These are phyloP conservation scores for Mastomys coucha DNA, from an alignment of 2,113 vertebrate genomes.

Conservation along the genomic window DNA sequence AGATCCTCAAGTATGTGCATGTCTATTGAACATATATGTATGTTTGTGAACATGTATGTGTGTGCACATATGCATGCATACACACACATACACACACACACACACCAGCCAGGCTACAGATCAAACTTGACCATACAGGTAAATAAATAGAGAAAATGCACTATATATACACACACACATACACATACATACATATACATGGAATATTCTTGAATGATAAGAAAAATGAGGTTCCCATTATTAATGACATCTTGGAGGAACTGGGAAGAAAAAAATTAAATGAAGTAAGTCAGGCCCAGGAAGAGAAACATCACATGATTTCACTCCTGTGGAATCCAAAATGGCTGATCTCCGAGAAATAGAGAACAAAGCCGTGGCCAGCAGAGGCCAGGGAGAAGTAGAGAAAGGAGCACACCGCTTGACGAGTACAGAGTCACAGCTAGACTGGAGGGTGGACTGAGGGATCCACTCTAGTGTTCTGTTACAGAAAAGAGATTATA, in stretches of 20 bases:
- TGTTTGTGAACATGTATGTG: no score
- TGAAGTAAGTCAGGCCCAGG: not conserved
- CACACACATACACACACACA: no score
- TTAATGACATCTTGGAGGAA: not conserved
- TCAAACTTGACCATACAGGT: not conserved
- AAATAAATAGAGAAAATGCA: not conserved
- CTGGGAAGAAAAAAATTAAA: not conserved
- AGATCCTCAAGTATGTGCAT: not conserved
- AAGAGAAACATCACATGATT: not conserved
- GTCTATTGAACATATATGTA: not conserved
- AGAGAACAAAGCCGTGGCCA: not conserved
- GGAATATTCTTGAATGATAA: not conserved
- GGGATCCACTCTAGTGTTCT: not conserved
- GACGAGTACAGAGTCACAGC: not conserved
- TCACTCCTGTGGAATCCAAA: not conserved
- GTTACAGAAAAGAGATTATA: not conserved
- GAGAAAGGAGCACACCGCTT: not conserved
- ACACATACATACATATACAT: not conserved
- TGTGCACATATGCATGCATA: no score
- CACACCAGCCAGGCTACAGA: not conserved
- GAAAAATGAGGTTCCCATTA: not conserved
- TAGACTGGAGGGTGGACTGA: not conserved
- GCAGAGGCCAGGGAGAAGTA: not conserved
- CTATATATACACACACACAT: not conserved
- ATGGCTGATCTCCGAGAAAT: not conserved